Percentiles rank a stretch among this genome's conserved stretches.
Evolutionary conservation across 2,113 vertebrate species (phyloP).

Genomic region (Embiotoca jacksoni): DNA sequence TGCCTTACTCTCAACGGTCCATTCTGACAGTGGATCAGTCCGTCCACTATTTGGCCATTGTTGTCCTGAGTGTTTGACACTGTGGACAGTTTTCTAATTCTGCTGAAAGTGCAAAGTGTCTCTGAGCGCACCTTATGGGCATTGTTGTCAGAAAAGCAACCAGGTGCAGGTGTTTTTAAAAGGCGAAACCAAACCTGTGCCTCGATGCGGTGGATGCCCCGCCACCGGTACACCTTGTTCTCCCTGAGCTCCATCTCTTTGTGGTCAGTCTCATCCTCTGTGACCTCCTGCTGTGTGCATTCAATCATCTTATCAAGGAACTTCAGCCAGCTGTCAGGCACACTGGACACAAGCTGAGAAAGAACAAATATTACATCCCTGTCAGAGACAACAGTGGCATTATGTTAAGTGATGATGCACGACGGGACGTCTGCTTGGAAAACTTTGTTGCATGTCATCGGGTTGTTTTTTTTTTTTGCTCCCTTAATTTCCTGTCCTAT

Average conservation of each 20-base stretch:
- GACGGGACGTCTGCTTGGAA: too few relatives aligned
- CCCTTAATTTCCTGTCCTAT: not conserved
- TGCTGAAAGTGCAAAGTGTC: too few relatives aligned
- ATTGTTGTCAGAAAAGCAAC: not conserved
- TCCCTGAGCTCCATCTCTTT: slow-evolving; percentile 94
- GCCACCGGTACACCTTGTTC: slow-evolving; percentile 97
- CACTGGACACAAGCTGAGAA: slow-evolving; percentile 91
- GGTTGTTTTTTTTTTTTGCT: too few relatives aligned
- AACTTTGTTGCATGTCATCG: too few relatives aligned
- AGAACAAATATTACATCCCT: not conserved
- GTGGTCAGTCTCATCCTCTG: slow-evolving; percentile 96
- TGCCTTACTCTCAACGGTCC: too few relatives aligned
- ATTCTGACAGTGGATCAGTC: too few relatives aligned
- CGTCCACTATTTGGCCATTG: too few relatives aligned
- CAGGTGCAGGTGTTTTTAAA: not conserved
- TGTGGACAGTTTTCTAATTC: too few relatives aligned
- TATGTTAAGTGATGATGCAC: too few relatives aligned
- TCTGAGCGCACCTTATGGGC: too few relatives aligned
- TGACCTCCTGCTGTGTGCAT: slow-evolving; percentile 95
- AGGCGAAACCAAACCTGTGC: slow-evolving; percentile 88
- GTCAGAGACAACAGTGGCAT: not conserved
- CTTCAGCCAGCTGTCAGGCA: slow-evolving; percentile 94
- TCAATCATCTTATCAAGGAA: slow-evolving; percentile 96
- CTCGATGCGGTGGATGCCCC: slow-evolving; percentile 96
- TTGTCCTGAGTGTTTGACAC: too few relatives aligned